phyloP scores from a whole-genome alignment of 2,113 vertebrate species.

The Morone saxatilis region DNA sequence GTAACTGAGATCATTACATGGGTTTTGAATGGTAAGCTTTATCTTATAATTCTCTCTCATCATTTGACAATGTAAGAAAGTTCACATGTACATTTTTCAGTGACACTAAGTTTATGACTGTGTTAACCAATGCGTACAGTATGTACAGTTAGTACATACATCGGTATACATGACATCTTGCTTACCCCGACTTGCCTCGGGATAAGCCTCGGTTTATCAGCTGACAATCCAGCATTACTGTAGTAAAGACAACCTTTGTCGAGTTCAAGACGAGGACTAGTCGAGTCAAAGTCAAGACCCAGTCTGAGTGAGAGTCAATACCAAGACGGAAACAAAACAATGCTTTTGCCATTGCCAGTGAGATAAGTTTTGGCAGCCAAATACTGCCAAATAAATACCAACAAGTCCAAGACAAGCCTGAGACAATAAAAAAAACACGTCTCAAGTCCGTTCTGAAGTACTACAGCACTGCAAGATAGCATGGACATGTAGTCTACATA shows the following conservation, averaged over 20 bases:
- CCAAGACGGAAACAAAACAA: too few species aligned
- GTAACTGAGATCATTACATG: background rate
- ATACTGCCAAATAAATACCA: too few species aligned
- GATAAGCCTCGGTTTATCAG: background rate
- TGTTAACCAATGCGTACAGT: background rate
- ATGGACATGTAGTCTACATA: background rate
- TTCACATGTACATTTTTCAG: conserved; percentile 10
- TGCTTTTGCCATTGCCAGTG: too few species aligned
- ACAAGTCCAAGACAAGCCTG: too few species aligned
- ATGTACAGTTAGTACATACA: conserved; percentile 21
- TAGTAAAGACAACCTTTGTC: too few species aligned
- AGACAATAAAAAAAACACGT: too few species aligned
- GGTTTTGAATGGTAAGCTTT: background rate
- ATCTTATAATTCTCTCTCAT: background rate
- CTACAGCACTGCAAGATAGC: too few species aligned
- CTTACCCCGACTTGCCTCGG: background rate
- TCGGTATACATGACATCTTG: background rate
- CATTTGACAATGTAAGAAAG: background rate
- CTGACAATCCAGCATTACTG: background rate
- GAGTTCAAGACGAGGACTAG: too few species aligned
- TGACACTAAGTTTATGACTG: conserved; percentile 15
- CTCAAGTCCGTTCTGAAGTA: too few species aligned
- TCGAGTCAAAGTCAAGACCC: too few species aligned
- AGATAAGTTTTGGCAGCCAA: too few species aligned
- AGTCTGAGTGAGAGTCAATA: too few species aligned